Conservation (phyloP, 2,113 vertebrate species). For the Pelmatolapia mariae region DNA sequence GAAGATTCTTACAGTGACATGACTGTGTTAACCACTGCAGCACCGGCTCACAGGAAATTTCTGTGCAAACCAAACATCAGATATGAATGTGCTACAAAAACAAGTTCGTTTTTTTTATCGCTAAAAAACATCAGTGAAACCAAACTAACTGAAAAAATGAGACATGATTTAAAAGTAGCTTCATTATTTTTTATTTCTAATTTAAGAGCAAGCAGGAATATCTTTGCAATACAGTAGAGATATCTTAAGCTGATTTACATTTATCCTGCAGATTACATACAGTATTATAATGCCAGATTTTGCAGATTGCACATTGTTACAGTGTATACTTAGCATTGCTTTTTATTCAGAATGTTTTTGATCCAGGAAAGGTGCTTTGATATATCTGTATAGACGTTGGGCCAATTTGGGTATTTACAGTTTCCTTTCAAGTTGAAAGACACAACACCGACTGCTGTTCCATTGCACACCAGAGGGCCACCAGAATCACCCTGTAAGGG, state of each 20-base stretch:
- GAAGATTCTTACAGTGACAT: background rate
- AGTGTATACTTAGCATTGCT: background rate
- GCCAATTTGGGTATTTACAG: slow-evolving; percentile 18
- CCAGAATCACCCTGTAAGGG: slow-evolving; percentile 74
- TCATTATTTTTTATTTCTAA: background rate
- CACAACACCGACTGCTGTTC: slow-evolving; percentile 64
- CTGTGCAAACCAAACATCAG: background rate
- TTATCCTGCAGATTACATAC: fast-evolving
- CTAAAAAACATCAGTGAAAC: background rate
- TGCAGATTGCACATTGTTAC: background rate
- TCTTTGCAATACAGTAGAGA: background rate
- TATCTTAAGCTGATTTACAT: background rate
- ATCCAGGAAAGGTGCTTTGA: slow-evolving; percentile 45
- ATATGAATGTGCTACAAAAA: background rate
- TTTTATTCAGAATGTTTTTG: background rate
- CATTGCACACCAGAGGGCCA: slow-evolving; percentile 1
- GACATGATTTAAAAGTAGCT: fast-evolving
- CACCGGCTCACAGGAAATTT: background rate
- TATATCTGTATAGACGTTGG: slow-evolving; percentile 58
- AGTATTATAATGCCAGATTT: background rate
- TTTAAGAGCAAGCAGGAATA: background rate
- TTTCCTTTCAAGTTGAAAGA: slow-evolving; percentile 32
- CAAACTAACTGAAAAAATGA: background rate
- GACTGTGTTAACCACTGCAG: background rate
- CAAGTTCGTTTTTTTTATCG: fast-evolving